Percentiles rank a stretch among this genome's conserved stretches.
phyloP scores from a whole-genome alignment of 2,888 invertebrate species.

The Diaprepes abbreviatus region DNA sequence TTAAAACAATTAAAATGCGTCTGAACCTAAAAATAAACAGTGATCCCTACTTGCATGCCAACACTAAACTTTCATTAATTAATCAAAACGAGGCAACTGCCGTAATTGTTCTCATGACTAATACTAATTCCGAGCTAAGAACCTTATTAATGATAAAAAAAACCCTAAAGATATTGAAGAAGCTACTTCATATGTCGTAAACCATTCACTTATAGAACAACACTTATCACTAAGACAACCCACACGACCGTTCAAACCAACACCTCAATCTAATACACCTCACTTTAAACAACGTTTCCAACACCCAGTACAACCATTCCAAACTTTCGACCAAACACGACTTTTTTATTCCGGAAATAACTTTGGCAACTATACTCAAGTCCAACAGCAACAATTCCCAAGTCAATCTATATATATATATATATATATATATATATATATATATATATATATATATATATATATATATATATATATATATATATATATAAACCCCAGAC shows the following conservation, averaged over 20 bases:
- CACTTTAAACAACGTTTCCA: background rate
- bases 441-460: no score
- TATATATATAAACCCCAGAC: conserved; percentile 42
- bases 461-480: no score
- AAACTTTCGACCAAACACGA: background rate
- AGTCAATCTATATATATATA: background rate
- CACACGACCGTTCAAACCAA: background rate
- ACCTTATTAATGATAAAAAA: no score
- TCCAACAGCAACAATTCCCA: background rate
- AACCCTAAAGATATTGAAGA: background rate
- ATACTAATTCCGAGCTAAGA: no score
- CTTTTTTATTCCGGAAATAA: background rate
- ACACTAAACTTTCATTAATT: no score
- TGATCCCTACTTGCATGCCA: no score
- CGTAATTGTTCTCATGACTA: no score
- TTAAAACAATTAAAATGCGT: no score
- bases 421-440: background rate
- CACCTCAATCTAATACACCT: background rate
- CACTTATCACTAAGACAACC: background rate
- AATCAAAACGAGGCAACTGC: no score
- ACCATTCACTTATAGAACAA: background rate
- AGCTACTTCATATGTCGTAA: background rate
- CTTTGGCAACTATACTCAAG: background rate
- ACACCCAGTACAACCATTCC: background rate
- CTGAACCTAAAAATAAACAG: no score